phyloP scores from a whole-genome alignment of 2,888 invertebrate species.

The Oeneis ivallda region DNA sequence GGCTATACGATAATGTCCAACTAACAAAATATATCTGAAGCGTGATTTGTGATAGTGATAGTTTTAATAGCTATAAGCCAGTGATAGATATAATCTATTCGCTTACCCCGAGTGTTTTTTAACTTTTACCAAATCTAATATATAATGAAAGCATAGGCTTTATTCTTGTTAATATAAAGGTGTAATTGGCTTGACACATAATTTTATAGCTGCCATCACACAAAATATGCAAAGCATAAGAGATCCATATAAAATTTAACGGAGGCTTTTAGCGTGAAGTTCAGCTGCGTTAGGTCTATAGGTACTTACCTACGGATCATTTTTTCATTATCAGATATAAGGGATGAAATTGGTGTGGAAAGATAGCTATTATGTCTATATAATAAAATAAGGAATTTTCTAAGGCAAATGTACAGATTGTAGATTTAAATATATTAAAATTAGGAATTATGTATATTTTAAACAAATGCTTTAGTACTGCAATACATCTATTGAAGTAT shows the following conservation, averaged over 20 bases:
- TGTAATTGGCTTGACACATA: constrained; percentile 4
- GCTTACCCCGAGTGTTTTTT: constrained; percentile 11
- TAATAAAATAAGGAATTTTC: no score
- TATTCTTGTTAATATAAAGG: not conserved
- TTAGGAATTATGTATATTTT: no score
- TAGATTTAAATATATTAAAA: no score
- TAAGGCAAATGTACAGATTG: no score
- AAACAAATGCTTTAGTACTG: no score
- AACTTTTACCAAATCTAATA: not conserved
- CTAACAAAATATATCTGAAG: not conserved
- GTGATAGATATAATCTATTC: constrained; percentile 18
- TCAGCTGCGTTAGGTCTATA: constrained; percentile 9
- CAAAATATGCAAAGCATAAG: constrained; percentile 23
- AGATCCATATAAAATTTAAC: constrained; percentile 23
- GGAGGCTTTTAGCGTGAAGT: constrained; percentile 26
- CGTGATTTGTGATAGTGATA: not conserved
- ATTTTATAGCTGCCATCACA: constrained; percentile 22
- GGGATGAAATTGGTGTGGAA: constrained; percentile 1
- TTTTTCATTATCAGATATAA: constrained; percentile 14
- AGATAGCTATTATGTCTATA: not conserved
- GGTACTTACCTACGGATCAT: constrained; percentile 2
- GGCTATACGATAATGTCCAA: not conserved
- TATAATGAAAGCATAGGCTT: not conserved
- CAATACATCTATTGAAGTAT: no score
- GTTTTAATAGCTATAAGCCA: not conserved